Conservation (phyloP, 2,113 vertebrate species). For the Sinosuthora webbiana region DNA sequence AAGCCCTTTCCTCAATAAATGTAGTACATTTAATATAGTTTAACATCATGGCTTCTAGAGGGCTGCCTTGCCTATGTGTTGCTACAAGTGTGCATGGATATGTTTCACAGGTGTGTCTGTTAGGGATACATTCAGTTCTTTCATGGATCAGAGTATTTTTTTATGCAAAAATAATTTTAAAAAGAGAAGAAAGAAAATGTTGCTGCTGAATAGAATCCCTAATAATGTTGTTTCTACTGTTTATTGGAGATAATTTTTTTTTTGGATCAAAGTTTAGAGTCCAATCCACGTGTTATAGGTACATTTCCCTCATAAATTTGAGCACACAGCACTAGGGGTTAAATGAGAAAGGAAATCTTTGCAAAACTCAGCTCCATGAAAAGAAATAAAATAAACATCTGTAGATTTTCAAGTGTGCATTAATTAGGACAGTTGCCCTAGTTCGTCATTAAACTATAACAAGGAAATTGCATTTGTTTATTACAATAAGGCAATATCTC, state of each 20-base stretch:
- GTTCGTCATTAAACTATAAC: neutral
- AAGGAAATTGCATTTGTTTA: neutral
- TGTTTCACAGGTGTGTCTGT: rapidly evolving
- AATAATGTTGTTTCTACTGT: neutral
- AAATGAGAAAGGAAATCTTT: neutral
- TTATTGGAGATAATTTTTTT: rapidly evolving
- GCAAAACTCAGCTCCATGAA: rapidly evolving
- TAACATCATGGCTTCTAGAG: neutral
- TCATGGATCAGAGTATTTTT: neutral
- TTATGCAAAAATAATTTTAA: neutral
- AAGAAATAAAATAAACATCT: neutral
- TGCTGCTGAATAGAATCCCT: neutral
- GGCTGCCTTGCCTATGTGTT: neutral
- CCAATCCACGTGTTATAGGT: rapidly evolving
- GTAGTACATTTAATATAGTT: neutral
- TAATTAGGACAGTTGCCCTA: neutral
- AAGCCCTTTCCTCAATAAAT: rapidly evolving
- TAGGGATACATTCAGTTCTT: neutral
- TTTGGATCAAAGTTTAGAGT: neutral
- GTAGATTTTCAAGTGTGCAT: neutral
- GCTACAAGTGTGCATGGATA: rapidly evolving
- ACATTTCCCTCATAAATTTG: neutral
- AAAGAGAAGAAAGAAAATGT: neutral
- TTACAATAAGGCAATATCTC: neutral
- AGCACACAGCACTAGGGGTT: rapidly evolving